Evolutionary conservation across 2,888 invertebrate species (phyloP).

Genomic region (Petrolisthes cinctipes): DNA sequence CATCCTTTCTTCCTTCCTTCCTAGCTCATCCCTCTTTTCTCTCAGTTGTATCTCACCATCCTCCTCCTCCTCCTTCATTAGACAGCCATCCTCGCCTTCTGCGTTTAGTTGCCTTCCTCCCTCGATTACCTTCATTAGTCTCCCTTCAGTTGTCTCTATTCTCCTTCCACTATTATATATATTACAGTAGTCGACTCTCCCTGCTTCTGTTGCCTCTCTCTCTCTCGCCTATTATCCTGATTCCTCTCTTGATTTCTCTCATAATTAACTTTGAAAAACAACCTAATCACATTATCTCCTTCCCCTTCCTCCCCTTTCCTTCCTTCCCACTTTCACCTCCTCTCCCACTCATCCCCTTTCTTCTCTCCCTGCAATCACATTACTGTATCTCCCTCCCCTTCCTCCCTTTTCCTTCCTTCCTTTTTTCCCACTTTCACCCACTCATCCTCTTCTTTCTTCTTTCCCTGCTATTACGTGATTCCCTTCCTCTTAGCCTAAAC

Average conservation of each 20-base stretch:
- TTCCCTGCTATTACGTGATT: background rate
- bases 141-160: background rate
- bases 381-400: background rate
- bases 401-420: background rate
- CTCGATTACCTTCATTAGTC: background rate
- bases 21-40: background rate
- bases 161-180: background rate
- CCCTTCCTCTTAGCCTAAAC: background rate
- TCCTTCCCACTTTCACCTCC: background rate
- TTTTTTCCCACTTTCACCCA: background rate
- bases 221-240: background rate
- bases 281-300: background rate
- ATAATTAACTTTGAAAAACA: background rate
- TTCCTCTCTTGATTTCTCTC: background rate
- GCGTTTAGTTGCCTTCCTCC: background rate
- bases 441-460: background rate
- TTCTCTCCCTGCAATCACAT: background rate
- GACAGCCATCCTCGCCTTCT: background rate
- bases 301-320: background rate
- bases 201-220: background rate
- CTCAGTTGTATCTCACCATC: background rate
- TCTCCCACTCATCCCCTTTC: background rate
- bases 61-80: background rate
- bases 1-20: background rate
- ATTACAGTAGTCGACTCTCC: background rate